These are phyloP conservation scores for Trichomalopsis sarcophagae DNA, from an alignment of 1,140 invertebrate species.

Conservation along the genomic window DNA sequence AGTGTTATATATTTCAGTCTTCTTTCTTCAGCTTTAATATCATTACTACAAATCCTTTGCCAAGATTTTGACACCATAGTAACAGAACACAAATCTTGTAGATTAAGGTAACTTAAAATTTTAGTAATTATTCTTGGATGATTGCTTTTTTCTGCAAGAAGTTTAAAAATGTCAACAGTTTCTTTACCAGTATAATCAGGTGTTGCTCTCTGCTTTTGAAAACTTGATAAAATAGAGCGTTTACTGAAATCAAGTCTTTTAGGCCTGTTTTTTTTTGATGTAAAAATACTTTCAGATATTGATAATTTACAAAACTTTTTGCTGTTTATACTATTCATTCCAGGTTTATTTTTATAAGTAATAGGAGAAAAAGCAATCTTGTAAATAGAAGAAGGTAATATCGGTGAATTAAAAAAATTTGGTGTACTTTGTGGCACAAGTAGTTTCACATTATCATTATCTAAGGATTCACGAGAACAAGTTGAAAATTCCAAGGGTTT, in stretches of 20 bases:
- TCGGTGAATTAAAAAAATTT: neutral
- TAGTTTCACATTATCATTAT: slow-evolving; percentile 27
- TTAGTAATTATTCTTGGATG: slow-evolving; percentile 66
- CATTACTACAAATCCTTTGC: slow-evolving; percentile 64
- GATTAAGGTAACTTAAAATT: slow-evolving; percentile 63
- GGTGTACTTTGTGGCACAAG: slow-evolving; percentile 35
- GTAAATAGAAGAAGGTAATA: slow-evolving; percentile 16
- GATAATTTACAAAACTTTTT: slow-evolving; percentile 29
- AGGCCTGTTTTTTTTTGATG: slow-evolving; percentile 65
- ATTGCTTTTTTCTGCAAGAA: slow-evolving; percentile 68
- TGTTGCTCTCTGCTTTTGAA: slow-evolving; percentile 53
- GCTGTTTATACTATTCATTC: neutral
- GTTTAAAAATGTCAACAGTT: slow-evolving; percentile 64
- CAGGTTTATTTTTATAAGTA: slow-evolving; percentile 27
- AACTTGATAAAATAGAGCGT: slow-evolving; percentile 41
- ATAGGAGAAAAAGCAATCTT: slow-evolving; percentile 28
- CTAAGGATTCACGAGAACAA: neutral
- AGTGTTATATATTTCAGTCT: slow-evolving; percentile 63
- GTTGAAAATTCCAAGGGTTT: neutral
- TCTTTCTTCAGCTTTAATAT: slow-evolving; percentile 63
- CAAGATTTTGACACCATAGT: slow-evolving; percentile 69
- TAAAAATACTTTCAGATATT: slow-evolving; percentile 27
- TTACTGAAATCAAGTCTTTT: slow-evolving; percentile 67
- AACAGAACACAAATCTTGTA: slow-evolving; percentile 67
- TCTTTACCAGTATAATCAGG: slow-evolving; percentile 63